Conservation (phyloP, 2,797 vertebrate genomes). For the Clamator glandarius region DNA sequence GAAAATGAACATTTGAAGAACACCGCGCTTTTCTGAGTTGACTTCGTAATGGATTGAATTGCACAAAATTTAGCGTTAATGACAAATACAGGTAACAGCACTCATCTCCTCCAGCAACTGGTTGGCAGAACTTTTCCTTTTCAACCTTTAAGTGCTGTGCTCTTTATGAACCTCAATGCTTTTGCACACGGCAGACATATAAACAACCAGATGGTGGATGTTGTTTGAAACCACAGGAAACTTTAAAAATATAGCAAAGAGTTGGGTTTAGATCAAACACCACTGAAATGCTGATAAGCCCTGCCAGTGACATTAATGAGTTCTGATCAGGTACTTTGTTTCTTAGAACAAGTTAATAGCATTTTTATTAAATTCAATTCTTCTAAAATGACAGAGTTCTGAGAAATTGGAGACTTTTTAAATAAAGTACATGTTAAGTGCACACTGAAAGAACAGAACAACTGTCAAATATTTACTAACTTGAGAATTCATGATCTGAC, state of each 20-base stretch:
- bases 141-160: background rate
- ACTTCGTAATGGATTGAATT: background rate
- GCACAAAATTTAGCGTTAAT: background rate
- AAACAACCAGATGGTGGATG: background rate
- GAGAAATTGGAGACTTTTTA: background rate
- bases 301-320: background rate
- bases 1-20: background rate
- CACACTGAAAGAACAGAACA: background rate
- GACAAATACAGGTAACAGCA: background rate
- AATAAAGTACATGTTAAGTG: background rate
- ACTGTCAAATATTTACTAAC: background rate
- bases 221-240: background rate
- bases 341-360: background rate
- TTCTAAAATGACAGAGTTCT: background rate
- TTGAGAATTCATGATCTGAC: background rate
- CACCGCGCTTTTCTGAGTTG: background rate
- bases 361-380: background rate
- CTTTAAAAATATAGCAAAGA: background rate
- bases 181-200: background rate
- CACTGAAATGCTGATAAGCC: background rate
- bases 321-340: background rate
- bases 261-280: background rate
- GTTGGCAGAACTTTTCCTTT: background rate
- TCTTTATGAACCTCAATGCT: background rate
- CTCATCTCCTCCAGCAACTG: background rate